Conservation (phyloP, 2,113 vertebrate genomes). For the Chascanopsetta lugubris region DNA sequence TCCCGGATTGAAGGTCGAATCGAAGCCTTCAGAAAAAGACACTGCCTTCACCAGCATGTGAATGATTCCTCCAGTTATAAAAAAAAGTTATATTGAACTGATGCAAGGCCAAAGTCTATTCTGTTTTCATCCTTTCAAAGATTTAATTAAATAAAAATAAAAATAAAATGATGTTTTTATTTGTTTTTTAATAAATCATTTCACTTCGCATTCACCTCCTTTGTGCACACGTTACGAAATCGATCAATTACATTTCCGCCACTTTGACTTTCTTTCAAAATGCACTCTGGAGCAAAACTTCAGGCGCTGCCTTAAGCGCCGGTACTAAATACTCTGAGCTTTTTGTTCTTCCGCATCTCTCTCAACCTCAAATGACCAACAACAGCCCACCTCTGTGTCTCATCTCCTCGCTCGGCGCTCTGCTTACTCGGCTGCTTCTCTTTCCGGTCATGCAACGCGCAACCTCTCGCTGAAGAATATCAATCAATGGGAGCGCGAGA, state of each 20-base stretch:
- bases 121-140: neutral
- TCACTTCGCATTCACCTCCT: neutral
- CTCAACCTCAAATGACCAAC: conserved; percentile 20
- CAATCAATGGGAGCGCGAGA: conserved; percentile 35
- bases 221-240: neutral
- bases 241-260: neutral
- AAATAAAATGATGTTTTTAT: neutral
- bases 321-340: neutral
- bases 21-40: neutral
- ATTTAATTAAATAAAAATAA: no score
- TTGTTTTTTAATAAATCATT: neutral
- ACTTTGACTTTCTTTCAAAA: neutral
- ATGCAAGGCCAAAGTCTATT: neutral
- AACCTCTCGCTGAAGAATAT: conserved; percentile 49
- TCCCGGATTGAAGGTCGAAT: neutral
- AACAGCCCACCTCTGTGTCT: conserved; percentile 5
- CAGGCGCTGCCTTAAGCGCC: neutral
- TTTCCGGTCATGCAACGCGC: conserved; percentile 24
- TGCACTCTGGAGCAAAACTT: neutral
- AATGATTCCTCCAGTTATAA: neutral
- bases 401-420: neutral
- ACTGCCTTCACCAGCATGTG: neutral
- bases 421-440: conserved; percentile 11
- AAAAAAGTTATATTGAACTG: neutral
- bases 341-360: conserved; percentile 7